Evolutionary conservation across 2,113 vertebrate genomes (phyloP), one percentile per base, ranked within the genome.

Genomic region (Rhineura floridana): DNA sequence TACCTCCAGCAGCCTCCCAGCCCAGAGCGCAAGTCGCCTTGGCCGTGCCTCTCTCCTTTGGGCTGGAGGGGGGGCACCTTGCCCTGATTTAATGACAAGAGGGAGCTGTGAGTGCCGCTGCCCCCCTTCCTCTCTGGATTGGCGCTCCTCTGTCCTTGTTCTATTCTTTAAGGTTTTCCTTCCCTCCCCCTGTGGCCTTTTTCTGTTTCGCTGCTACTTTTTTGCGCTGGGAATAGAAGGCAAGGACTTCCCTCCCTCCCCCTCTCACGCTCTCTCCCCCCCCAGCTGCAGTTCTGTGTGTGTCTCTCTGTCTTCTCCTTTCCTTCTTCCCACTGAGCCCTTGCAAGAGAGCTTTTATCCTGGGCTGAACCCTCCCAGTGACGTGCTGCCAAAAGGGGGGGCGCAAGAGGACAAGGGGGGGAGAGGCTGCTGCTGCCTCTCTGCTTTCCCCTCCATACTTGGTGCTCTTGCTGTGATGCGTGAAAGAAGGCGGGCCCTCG

Each of bases 121-220:
- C 75, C 44, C 90, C 52, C 90, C 84, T 88, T 91, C 19, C 89
- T 88, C 87, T 90, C 92, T 92, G 88, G 94, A 82, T 4, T 59
- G 55, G 55, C 55, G 19, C 55, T 59, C 13, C 55, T 59, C 55
- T 59, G 55, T 0, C 91, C 91, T 95, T 86, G 1, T 90, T 88
- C 91, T 91, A 91, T 93, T 92, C 91, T 86, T 84, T 92, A 82
- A 87, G 3, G 94, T 91, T 92, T 95, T 92, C 73, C 84, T 82
- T 12, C 46, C 23, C 21, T 59, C 28, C 2, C 21, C 3, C 6
- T 17, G 11, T 4, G 5, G 12, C n/a, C 70, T 6, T 39, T 39
- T 15, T 72, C 70, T 83, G 75, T 90, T 89, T 94, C 94, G 94
- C 95, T 96, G 95, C 95, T 96, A 96, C 91, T 95, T 59, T 83